Evolutionary conservation across 2,113 vertebrate species (phyloP), one percentile per base, ranked within the genome.

Genomic region (Benitochromis conjunctus): DNA sequence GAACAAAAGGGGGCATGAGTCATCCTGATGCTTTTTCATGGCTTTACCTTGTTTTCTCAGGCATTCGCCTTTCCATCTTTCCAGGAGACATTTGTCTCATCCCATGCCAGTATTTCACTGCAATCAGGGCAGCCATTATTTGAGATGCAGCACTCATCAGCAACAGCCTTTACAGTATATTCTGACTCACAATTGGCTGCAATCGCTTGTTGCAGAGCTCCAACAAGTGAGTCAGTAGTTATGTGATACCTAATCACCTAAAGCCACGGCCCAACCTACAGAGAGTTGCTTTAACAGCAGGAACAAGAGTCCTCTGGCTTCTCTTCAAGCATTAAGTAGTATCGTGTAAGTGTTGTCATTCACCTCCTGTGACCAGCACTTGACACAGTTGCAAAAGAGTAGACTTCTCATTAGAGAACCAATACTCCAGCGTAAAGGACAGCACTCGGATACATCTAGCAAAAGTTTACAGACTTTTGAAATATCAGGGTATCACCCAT

Each of bases 201-300:
- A 85, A 81, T 83, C 57, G 38, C 80, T 83, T 83, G 57, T 89
- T 57, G 60, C 81, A 83, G 38, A 89, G 26, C 69, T 51, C 8
- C 19, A 76, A 85, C 9, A 18, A 95, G 88, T 89, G 94, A 90
- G 94, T 92, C 91, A 83, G 80, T 80, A 46, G 88, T 80, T 91
- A 95, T 89, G 91, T 92, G 92, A 93, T 87, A 92, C 85, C 92
- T 88, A 90, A 92, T 92, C 92, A 94, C 96, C 92, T 90, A 95
- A 94, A 92, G 93, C 93, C 16, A 43, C 34, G 4, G 66, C 51
- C 58, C 79, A 84, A 79, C 58, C 64, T 78, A 66, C 66, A 82
- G 36, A 58, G 60, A 74, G 31, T 81, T 89, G 46, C 48, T 82
- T 82, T 83, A 88, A 82, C 88, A 86, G 79, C 29, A 43, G 81